Evolutionary conservation across 2,113 vertebrate genomes (phyloP), one percentile per base, ranked within the genome.

Genomic region (Xenus cinereus): DNA sequence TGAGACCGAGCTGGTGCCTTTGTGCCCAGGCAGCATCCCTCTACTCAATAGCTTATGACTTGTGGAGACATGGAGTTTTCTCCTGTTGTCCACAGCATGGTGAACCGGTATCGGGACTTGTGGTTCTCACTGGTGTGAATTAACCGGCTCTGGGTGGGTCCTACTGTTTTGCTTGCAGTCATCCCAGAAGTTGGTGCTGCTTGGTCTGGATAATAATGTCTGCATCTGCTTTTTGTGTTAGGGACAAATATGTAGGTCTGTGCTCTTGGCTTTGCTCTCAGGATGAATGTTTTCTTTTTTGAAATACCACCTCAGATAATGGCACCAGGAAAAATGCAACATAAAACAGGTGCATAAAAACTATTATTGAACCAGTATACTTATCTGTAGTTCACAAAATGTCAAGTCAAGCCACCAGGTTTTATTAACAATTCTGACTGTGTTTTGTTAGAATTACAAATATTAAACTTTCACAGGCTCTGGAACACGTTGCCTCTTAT

Each of bases 401-500:
- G 67, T 93, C 92, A 96, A 90, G 76, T 78, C 75, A 87, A 91
- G 53, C 85, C 71, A 92, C 91, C 66, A 73, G 33, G 20, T 87
- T 96, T 94, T 93, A 89, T 91, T 89, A 95, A 80, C 53, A 84
- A 46, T 94, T 95, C 91, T 96, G 74, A 33, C 79, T 66, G 22
- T 69, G 41, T 91, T 91, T 93, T 95, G 85, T 92, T 96, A 92
- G 94, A 96, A 92, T 94, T 93, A 96, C 86, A 96, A 93, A 93
- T 96, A 84, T 46, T 90, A 89, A 94, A 79, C 83, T 92, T 97
- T 77, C 59, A 24, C 41, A 77, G 73, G 32, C 80, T 91, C 75
- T 84, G 50, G 75, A 95, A 86, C 69, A 88, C 7, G 32, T 46
- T 66, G 53, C 60, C 33, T 81, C 82, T 87, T 94, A 64, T 74